Evolutionary conservation across 2,888 invertebrate species (phyloP), one percentile per base, ranked within the genome.

Genomic region (Cryptocephalus moraei): DNA sequence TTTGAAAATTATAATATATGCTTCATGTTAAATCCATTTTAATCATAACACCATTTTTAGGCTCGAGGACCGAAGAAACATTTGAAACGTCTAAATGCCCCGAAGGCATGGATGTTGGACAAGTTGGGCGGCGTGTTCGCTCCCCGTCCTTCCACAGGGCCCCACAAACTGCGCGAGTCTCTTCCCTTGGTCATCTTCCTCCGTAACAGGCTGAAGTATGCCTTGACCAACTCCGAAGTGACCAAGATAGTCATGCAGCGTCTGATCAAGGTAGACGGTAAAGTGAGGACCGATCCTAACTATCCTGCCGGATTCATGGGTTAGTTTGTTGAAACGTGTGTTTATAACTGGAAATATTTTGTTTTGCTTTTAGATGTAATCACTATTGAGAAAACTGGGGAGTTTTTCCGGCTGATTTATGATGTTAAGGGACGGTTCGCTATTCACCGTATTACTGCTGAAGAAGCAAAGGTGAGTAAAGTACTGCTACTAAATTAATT

Each of bases 51-150:
- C 2, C 2, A 22, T 14, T 72, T 75, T 12, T 70, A 91, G 95
- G 94, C 91, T 75, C 90, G 97, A 75, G 99, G 99, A 73, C 96
- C 95, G 41, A 96, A 95, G 75, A 96, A 97, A 80, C 97, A 97
- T 78, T 81, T 99, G 81, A 99, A 99, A 86, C 94, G 99, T 75
- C 81, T 99, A 67, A 87, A 91, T 72, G 99, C 99, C 50, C 99
- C 99, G 9, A 96, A 95, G 76, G 92, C 97, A 88, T 99, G 99
- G 99, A 97, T 99, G 96, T 84, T 99, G 81, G 97, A 96, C 80
- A 99, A 99, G 76, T 77, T 97, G 64, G 93, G 94, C 56, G 97
- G 97, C 68, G 93, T 91, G 49, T 97, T 92, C 71, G 97, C 99
- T 59, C 97, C 97, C 55, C 86, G 95, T 65, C 97, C 99, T 53